Evolutionary conservation across 2,113 vertebrate species (phyloP).

Genomic region (Poecile atricapillus): DNA sequence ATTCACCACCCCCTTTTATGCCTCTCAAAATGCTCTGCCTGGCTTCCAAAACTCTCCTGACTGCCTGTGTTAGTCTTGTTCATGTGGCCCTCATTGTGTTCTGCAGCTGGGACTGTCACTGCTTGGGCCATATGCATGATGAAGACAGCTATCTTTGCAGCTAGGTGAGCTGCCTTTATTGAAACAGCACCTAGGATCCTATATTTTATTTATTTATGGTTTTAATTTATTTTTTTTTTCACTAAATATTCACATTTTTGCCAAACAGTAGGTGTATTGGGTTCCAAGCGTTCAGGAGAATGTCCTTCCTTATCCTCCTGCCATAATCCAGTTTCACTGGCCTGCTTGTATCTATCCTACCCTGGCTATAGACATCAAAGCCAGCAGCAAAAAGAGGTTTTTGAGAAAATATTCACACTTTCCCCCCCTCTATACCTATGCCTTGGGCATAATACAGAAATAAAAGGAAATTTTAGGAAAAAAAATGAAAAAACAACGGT

Average conservation of each 20-base stretch:
- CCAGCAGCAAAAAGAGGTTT: not conserved
- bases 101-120: not conserved
- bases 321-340: not conserved
- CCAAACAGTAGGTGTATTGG: not conserved
- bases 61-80: not conserved
- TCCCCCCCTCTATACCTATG: rapidly evolving
- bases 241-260: not conserved
- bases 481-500: rapidly evolving
- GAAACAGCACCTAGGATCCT: not conserved
- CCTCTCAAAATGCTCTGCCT: not conserved
- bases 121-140: not conserved
- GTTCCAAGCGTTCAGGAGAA: not conserved
- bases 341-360: not conserved
- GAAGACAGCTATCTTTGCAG: not conserved
- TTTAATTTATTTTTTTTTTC: not conserved
- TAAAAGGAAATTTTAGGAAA: not conserved
- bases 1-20: not conserved
- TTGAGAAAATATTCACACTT: not conserved
- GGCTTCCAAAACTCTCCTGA: not conserved
- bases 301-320: not conserved
- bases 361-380: not conserved
- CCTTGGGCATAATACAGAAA: not conserved
- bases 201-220: not conserved
- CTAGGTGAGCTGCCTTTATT: not conserved
- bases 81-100: not conserved